phyloP scores from a whole-genome alignment of 2,113 vertebrate species.

The Tiliqua scincoides region DNA sequence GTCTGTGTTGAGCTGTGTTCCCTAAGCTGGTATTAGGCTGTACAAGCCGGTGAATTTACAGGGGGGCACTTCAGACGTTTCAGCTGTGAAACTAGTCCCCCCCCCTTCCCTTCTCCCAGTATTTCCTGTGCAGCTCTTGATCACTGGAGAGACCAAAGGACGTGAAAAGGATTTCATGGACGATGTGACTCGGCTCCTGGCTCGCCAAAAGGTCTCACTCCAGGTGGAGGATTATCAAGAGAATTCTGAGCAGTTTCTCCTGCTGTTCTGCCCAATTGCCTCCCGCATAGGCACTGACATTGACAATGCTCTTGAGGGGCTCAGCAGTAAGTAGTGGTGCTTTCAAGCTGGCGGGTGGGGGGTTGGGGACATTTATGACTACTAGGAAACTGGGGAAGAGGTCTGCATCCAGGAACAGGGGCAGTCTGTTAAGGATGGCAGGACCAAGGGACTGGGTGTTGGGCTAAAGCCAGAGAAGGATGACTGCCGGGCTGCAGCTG shows the following conservation, averaged over 20 bases:
- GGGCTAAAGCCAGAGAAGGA: no score
- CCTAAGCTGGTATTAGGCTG: no score
- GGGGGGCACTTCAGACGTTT: no score
- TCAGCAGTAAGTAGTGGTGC: background rate
- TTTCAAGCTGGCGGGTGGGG: background rate
- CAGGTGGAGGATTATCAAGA: background rate
- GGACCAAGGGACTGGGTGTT: no score
- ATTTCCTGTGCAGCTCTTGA: background rate
- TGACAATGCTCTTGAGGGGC: background rate
- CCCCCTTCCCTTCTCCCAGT: background rate
- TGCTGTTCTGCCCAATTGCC: constrained; percentile 2
- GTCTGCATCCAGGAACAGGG: background rate
- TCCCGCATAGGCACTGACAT: background rate
- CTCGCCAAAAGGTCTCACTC: background rate
- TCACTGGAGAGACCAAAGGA: background rate
- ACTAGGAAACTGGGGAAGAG: background rate
- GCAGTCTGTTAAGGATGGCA: background rate
- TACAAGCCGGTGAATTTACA: no score
- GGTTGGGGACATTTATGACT: background rate
- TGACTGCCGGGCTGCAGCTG: background rate
- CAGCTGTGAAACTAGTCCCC: no score
- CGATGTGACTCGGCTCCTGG: background rate
- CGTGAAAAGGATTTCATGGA: background rate
- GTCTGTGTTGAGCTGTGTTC: no score
- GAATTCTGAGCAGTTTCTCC: background rate